Conservation (phyloP, 2,113 vertebrate genomes). For the Poecilia latipinna region DNA sequence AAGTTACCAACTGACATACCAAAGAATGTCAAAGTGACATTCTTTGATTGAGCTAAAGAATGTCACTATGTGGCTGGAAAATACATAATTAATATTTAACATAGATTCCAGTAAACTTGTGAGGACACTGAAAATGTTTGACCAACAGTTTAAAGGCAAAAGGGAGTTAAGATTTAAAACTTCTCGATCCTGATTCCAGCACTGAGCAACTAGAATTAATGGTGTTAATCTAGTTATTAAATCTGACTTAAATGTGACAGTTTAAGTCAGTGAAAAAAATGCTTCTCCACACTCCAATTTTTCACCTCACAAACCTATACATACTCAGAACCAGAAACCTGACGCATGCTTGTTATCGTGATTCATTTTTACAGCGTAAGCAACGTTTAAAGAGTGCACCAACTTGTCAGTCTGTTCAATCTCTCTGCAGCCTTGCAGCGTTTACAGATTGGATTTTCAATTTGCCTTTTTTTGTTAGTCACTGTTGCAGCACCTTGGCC, state of each 20-base stretch:
- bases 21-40: no score
- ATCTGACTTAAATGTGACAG: no score
- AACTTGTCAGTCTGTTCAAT: not conserved
- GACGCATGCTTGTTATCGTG: no score
- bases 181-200: not conserved
- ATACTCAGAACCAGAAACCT: no score
- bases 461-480: not conserved
- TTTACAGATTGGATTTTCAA: not conserved
- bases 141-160: not conserved
- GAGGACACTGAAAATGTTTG: not conserved
- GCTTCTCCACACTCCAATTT: not conserved
- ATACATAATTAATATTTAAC: no score
- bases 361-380: not conserved
- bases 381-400: not conserved
- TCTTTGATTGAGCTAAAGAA: no score
- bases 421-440: not conserved
- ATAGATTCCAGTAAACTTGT: not conserved
- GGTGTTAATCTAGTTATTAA: no score
- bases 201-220: not conserved
- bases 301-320: not conserved
- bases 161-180: not conserved
- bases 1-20: no score
- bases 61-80: no score
- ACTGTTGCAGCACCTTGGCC: not conserved
- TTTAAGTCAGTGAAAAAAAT: no score